Conservation (phyloP, 1,140 invertebrate species). For the Myzus persicae region DNA sequence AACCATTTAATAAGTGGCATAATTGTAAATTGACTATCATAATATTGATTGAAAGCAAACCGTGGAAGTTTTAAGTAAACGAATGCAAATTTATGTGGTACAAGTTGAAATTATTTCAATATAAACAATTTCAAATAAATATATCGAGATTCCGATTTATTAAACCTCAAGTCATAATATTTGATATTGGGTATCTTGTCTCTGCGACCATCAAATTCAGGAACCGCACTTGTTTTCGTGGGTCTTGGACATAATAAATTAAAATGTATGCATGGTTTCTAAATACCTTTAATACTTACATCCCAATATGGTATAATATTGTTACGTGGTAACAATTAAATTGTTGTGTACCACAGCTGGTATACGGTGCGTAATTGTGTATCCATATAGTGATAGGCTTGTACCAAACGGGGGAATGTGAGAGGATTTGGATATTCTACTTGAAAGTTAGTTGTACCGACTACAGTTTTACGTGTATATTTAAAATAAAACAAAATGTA, state of each 20-base stretch:
- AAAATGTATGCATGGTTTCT: neutral
- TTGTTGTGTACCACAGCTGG: no score
- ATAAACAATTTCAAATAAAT: neutral
- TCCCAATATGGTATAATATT: neutral
- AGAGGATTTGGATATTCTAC: no score
- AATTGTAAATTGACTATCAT: neutral
- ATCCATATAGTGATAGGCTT: no score
- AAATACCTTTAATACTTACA: neutral
- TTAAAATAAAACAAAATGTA: no score
- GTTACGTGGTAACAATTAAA: no score
- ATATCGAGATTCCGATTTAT: neutral
- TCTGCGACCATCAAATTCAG: neutral
- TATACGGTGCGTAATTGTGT: no score
- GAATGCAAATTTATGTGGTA: neutral
- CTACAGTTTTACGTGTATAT: no score
- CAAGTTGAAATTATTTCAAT: neutral
- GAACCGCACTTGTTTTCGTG: neutral
- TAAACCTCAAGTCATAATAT: neutral
- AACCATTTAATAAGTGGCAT: no score
- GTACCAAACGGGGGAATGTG: no score
- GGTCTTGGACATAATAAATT: neutral
- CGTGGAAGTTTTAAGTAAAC: neutral
- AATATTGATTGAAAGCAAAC: neutral
- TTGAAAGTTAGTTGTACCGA: no score
- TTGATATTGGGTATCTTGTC: neutral